Base-by-base conservation (phyloP, 1,140 invertebrate genomes). In the Orius insidiosus region DNA sequence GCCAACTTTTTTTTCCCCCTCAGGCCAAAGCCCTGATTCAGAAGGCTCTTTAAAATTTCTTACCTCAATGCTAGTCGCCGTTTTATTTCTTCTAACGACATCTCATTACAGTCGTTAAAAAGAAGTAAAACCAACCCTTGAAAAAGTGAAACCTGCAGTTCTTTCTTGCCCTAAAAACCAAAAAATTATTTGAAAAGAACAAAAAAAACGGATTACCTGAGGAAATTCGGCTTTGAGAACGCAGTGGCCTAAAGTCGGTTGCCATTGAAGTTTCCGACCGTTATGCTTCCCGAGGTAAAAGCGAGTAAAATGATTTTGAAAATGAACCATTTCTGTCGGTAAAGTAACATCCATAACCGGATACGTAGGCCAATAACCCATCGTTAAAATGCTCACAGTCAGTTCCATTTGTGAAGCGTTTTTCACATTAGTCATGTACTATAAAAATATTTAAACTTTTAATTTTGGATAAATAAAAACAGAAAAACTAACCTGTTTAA, bases 281-380 rank as follows among this genome's bases (percentile, higher is more conserved):
- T 86, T 94, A 66, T 99, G 93, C 68, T 98, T 98, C 44, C 80
- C 80, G 38, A 96, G 68, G 67, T 98, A 99, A 68, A 98, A 99
- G 62, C 89, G 89, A 59, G 88, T 89, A 64, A 98, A 98, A 55
- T 92, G 77, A 58, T 95, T 86, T 66, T 97, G 92, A 59, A 88
- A 87, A 50, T 83, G 75, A 11, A 93, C 78, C 72, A 99, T 88
- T 64, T 87, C 82, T 16, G 77, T 64, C 15, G 94, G 92, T 60
- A 98, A 72, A 32, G 79, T 86, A 2, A 96, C 88, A 59, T 96
- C 90, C 62, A 85, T 84, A 0, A 81, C 71, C 38, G 79, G 74
- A 71, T 98, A 98, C 13, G 87, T 94, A 31, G n/a, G 95, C 95
- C 95, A 98, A 66, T 96, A 94, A 9, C 94, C 94, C 88, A 94